phyloP scores from a whole-genome alignment of 2,113 vertebrate genomes.

The Crypturellus undulatus region DNA sequence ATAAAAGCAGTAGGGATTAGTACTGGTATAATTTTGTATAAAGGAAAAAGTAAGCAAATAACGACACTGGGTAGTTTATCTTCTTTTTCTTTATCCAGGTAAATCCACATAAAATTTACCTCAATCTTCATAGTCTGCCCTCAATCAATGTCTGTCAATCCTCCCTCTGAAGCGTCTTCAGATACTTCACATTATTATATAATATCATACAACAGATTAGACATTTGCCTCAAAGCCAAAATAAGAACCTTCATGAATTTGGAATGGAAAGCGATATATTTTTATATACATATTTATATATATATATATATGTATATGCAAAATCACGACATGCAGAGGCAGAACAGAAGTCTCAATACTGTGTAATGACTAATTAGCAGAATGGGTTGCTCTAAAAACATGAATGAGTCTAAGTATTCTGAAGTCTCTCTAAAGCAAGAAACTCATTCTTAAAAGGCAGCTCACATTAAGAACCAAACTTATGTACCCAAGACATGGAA shows the following conservation, averaged over 20 bases:
- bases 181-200: neutral
- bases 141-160: neutral
- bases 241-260: neutral
- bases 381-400: neutral
- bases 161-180: accelerated
- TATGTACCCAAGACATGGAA: neutral
- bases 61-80: neutral
- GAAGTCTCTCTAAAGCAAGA: neutral
- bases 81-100: neutral
- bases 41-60: neutral
- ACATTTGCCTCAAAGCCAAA: neutral
- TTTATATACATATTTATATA: neutral
- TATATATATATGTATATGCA: neutral
- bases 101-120: neutral
- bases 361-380: no score
- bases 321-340: neutral
- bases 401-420: neutral
- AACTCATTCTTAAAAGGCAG: neutral
- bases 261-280: neutral
- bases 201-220: neutral
- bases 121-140: neutral
- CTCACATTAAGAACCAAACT: neutral
- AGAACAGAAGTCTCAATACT: neutral
- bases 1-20: neutral
- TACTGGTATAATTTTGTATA: neutral